Base-by-base conservation (phyloP, 2,888 invertebrate genomes). In the Timandra comae region DNA sequence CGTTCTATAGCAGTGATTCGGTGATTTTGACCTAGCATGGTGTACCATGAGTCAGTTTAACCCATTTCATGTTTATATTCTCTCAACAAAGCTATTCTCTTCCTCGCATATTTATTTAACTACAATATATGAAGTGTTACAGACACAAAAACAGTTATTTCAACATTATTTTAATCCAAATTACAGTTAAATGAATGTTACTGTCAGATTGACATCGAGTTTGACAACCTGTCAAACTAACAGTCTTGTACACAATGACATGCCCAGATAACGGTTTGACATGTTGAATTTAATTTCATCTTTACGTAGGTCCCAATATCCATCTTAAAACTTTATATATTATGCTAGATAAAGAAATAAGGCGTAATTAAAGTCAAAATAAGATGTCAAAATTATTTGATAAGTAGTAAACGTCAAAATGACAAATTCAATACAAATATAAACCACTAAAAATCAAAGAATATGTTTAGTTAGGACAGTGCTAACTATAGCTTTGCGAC, bases 271-370 rank as follows among this genome's bases (percentile, higher is more conserved):
- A n/a, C n/a, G n/a, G n/a, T 24, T 20, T 7, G 25, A 11, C 16
- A 23, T 25, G 41, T 38, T 35, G 22, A 27, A 35, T 39, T 29
- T 30, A 33, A 32, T 35, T 40, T 24, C 9, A 30, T 36, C 58
- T 58, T 59, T 57, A 56, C 52, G 60, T 71, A 67, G 77, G 76
- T 78, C 77, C 77, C 76, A 64, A 63, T 62, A 63, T 63, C 58
- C 56, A 49, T 52, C 52, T 51, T 63, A 49, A 55, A 46, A 42
- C 16, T 16, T 16, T 16, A 16, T 16, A 16, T 16, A 16, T 16
- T 35, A 39, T 35, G 36, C 34, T 41, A 16, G 16, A 16, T 6
- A 16, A 16, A 16, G 4, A 16, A 16, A 16, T n/a, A n/a, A n/a
- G n/a, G n/a, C n/a, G n/a, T n/a, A n/a, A n/a, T n/a, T n/a, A n/a